Conservation (phyloP, 2,888 invertebrate genomes). For the Uropetala carovei region DNA sequence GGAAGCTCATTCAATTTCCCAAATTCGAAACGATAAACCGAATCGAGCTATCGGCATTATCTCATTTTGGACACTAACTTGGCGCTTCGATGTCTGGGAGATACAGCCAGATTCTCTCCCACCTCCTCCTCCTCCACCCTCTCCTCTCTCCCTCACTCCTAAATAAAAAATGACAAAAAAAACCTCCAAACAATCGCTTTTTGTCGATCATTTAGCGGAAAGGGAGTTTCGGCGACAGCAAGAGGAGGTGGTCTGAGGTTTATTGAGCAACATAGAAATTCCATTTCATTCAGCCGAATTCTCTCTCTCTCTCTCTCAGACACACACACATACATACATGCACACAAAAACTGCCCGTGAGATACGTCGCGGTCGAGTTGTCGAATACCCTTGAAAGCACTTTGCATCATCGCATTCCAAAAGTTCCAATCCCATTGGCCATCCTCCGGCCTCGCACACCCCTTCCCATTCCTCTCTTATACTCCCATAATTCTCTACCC, state of each 20-base stretch:
- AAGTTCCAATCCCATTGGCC: constrained; percentile 8
- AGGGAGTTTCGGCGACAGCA: background rate
- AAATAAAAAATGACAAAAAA: background rate
- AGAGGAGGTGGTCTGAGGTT: background rate
- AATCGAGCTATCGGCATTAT: background rate
- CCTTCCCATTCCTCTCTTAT: background rate
- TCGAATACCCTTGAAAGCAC: constrained; percentile 13
- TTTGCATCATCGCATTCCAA: constrained; percentile 18
- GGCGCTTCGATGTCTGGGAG: background rate
- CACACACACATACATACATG: background rate
- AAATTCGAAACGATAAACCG: background rate
- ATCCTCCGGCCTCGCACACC: too few relatives aligned
- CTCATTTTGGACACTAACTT: background rate
- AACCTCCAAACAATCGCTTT: background rate
- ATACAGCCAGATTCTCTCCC: background rate
- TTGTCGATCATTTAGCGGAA: background rate
- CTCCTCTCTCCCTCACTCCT: too few relatives aligned
- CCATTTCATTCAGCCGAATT: background rate
- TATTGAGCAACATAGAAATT: constrained; percentile 10
- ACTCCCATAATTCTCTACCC: background rate
- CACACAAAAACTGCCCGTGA: background rate
- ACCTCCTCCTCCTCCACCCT: too few relatives aligned
- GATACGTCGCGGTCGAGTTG: constrained; percentile 14
- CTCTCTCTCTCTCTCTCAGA: background rate
- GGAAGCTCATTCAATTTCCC: background rate